Percentiles rank a stretch among this genome's conserved stretches.
Evolutionary conservation across 2,797 vertebrate species (phyloP).

Genomic region (Corythornis leucogaster): DNA sequence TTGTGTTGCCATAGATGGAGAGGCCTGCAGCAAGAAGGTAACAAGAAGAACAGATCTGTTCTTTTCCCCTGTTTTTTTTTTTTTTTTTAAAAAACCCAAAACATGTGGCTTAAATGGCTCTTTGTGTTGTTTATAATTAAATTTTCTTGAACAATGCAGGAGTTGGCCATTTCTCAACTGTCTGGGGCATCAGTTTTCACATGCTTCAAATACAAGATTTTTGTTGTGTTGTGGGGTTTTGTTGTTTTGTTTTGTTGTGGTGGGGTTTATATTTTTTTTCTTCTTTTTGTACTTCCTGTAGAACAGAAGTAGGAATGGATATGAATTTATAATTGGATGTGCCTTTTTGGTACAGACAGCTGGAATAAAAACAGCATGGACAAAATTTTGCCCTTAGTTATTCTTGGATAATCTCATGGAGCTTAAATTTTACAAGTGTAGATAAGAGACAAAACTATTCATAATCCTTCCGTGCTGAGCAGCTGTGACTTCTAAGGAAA

Average conservation of each 20-base stretch:
- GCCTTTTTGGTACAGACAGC: background rate
- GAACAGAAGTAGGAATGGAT: background rate
- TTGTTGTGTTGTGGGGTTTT: background rate
- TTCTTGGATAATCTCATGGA: background rate
- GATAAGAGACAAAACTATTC: background rate
- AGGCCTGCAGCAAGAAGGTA: conserved; percentile 7
- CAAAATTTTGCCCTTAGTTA: background rate
- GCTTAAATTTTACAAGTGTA: background rate
- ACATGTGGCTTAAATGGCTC: conserved; percentile 7
- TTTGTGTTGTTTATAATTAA: conserved; percentile 39
- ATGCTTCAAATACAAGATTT: conserved; percentile 27
- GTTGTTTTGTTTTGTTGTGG: too few species aligned
- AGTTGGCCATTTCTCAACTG: conserved; percentile 18
- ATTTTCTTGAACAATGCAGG: conserved; percentile 24
- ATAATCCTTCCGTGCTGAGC: background rate
- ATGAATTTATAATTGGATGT: background rate
- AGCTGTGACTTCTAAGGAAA: background rate
- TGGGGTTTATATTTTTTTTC: background rate
- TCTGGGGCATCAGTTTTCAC: conserved; percentile 50
- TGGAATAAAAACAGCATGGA: background rate
- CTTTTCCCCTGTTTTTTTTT: background rate
- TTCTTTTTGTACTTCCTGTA: background rate
- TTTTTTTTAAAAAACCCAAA: background rate
- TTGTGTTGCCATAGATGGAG: background rate
- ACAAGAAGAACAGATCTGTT: background rate